phyloP scores from a whole-genome alignment of 2,113 vertebrate genomes.

The Zosterops lateralis region DNA sequence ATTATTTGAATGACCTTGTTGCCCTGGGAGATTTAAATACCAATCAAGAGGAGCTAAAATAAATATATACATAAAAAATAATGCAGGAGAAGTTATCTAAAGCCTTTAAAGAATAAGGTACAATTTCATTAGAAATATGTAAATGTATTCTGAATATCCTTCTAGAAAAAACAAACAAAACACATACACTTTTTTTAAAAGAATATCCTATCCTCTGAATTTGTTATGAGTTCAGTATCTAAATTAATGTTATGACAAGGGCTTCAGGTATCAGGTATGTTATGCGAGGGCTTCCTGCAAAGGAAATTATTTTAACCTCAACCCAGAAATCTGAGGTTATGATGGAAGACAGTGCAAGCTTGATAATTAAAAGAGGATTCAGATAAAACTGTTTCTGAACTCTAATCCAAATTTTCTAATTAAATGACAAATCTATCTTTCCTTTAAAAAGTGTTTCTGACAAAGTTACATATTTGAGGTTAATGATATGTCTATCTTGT shows the following conservation, averaged over 20 bases:
- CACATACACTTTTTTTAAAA: neutral
- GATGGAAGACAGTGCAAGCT: neutral
- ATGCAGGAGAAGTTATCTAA: neutral
- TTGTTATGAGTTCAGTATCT: neutral
- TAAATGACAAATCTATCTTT: constrained; percentile 10
- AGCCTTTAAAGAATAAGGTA: neutral
- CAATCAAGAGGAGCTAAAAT: neutral
- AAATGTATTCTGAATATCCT: neutral
- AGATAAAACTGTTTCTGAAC: constrained; percentile 5
- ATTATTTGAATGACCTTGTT: neutral
- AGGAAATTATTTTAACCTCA: constrained; percentile 44
- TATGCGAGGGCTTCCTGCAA: neutral
- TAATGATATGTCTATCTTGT: neutral
- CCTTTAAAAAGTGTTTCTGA: neutral
- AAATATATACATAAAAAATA: neutral
- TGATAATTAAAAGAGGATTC: constrained; percentile 37
- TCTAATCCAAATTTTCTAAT: constrained; percentile 11
- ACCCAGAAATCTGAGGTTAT: constrained; percentile 11
- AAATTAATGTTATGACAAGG: constrained; percentile 33
- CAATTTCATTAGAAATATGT: neutral
- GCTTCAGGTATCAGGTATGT: constrained; percentile 10
- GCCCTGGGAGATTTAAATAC: neutral
- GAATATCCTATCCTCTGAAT: neutral
- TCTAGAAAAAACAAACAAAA: neutral
- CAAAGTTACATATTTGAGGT: neutral